Base-by-base conservation (phyloP, 2,113 vertebrate species). In the Crotalus tigris region DNA sequence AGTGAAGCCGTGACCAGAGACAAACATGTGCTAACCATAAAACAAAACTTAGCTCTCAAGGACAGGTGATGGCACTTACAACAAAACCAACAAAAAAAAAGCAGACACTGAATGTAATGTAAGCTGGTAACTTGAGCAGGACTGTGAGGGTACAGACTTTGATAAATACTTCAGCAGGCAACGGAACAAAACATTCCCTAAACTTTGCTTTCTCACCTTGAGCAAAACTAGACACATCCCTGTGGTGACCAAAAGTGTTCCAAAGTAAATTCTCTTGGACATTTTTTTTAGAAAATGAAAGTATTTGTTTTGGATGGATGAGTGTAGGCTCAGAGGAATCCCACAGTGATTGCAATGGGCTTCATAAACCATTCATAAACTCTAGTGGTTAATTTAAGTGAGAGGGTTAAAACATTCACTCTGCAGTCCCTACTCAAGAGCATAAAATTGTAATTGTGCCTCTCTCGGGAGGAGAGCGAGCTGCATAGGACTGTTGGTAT, bases 1-100 rank as follows among this genome's bases (percentile, higher is more conserved):
- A 99, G 98, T 99, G 97, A 98, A 99, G 98, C 98, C 97, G 98
- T 98, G 98, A 98, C 98, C 98, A 75, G 96, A 97, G 98, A 99
- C 98, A 98, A 97, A 98, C 98, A 96, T 94, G 94, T 1, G 93
- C 96, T 96, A 93, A 96, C 97, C 95, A 97, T 97, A 97, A 97
- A 97, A 94, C 97, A 90, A 94, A 95, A 95, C 93, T 95, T 92
- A 96, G 97, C 97, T 96, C 94, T 97, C 93, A 94, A 94, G 96
- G 98, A 97, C 96, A 97, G 95, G 94, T 94, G 86, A 94, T 98
- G 96, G 95, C 96, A 94, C 95, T 97, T 95, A 97, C 96, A 97
- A 17, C 95, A 93, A 98, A 94, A 97, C 93, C 94, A 96, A 97
- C 96, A n/a, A 21, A 93, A 89, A 96, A 97, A 29, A 64, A 15